These are phyloP conservation scores for Oncorhynchus tshawytscha DNA, from an alignment of 2,113 vertebrate genomes.

Conservation along the genomic window DNA sequence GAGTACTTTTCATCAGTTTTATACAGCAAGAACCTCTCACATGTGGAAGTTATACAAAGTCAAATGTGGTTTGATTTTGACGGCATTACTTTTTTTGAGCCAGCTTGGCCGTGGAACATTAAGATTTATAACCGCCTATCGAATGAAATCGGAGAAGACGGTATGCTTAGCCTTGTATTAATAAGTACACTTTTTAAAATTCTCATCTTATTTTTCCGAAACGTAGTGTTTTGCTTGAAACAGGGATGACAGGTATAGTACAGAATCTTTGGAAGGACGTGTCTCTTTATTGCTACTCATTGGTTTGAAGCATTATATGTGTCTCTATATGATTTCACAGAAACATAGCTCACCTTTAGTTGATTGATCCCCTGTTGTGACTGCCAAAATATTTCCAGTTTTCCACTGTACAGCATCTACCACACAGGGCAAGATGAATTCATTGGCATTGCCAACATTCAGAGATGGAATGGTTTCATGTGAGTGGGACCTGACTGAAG, in stretches of 20 bases:
- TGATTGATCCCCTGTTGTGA: neutral
- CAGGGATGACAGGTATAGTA: conserved; percentile 14
- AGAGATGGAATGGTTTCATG: neutral
- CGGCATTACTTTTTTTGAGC: conserved; percentile 29
- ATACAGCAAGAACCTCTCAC: conserved; percentile 32
- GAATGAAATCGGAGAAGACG: conserved; percentile 8
- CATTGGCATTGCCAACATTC: neutral
- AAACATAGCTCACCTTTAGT: neutral
- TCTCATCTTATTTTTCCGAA: neutral
- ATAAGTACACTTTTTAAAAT: neutral
- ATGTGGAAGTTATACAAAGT: conserved; percentile 51
- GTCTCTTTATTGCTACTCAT: neutral
- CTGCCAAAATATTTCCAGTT: conserved; percentile 14
- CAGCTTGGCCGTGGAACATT: conserved; percentile 17
- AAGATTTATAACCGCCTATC: conserved; percentile 25
- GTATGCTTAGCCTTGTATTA: conserved; percentile 18
- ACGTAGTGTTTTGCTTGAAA: neutral
- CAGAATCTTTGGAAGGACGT: neutral
- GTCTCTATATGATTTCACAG: conserved; percentile 16
- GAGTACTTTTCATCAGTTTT: neutral
- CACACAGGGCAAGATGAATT: neutral
- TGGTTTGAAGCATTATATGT: conserved; percentile 13
- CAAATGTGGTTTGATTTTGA: conserved; percentile 32
- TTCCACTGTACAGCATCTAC: neutral
- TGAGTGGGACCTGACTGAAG: neutral